These are phyloP conservation scores for Manis pentadactyla DNA, from an alignment of 2,797 vertebrate species.

Conservation along the genomic window DNA sequence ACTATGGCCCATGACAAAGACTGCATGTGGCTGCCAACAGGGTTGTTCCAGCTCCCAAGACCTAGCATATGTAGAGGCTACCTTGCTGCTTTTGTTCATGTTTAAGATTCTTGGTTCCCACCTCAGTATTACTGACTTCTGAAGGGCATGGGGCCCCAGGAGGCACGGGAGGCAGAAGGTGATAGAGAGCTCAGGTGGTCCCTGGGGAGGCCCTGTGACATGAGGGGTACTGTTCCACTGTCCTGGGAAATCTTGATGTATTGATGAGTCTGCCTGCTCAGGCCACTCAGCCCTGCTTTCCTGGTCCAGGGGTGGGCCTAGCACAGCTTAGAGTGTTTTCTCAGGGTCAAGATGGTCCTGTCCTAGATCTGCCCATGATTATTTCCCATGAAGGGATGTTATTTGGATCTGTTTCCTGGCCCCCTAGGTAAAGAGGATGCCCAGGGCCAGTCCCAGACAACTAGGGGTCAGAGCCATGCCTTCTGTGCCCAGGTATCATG, in stretches of 20 bases:
- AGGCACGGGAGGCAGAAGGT: neutral
- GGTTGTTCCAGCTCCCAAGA: neutral
- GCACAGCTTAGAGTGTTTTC: neutral
- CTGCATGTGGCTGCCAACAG: neutral
- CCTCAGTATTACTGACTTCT: neutral
- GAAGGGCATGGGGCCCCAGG: accelerated
- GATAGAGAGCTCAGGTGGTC: neutral
- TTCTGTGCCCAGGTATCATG: neutral
- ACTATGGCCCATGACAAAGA: neutral
- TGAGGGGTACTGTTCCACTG: neutral
- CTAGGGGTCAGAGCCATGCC: neutral
- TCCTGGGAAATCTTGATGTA: neutral
- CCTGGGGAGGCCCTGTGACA: neutral
- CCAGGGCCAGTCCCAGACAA: neutral
- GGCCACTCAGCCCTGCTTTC: neutral
- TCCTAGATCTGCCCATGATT: neutral
- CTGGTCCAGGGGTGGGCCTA: neutral
- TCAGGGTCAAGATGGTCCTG: neutral
- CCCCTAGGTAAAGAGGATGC: neutral
- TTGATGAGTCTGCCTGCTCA: neutral
- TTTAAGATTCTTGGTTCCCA: neutral
- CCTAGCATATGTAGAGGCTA: neutral
- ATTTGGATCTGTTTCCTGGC: neutral
- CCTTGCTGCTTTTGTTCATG: neutral
- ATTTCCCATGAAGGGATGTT: neutral